Evolutionary conservation across 1,140 invertebrate species (phyloP).

Genomic region (Drosophila hydei): DNA sequence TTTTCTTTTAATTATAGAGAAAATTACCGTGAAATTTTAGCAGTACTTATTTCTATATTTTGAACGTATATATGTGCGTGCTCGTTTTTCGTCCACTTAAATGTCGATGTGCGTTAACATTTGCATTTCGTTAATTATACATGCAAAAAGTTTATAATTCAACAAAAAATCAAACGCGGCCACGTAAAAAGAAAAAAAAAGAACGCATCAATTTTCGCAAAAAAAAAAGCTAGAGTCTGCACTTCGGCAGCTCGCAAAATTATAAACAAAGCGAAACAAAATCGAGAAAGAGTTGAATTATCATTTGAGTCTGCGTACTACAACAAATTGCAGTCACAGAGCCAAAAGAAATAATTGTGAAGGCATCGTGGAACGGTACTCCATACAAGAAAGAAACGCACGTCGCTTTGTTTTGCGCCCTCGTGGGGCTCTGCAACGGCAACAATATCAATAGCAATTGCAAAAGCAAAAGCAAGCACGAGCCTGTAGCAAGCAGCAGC

Average conservation of each 20-base stretch:
- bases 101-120: slow-evolving; percentile 66
- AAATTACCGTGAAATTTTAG: slow-evolving; percentile 81
- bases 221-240: slow-evolving; percentile 3
- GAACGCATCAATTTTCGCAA: slow-evolving; percentile 12
- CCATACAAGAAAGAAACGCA: slow-evolving; percentile 21
- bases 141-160: slow-evolving; percentile 54
- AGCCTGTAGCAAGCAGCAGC: neutral
- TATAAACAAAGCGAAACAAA: slow-evolving; percentile 26
- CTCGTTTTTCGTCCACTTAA: slow-evolving; percentile 61
- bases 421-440: slow-evolving; percentile 16
- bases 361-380: slow-evolving; percentile 19
- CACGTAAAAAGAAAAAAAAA: slow-evolving; percentile 11
- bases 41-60: slow-evolving; percentile 72
- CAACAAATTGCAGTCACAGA: slow-evolving; percentile 32
- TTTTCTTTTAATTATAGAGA: slow-evolving; percentile 73
- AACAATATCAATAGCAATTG: slow-evolving; percentile 2
- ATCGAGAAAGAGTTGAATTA: slow-evolving; percentile 27
- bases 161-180: slow-evolving; percentile 26
- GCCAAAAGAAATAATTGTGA: slow-evolving; percentile 1
- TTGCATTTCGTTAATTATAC: slow-evolving; percentile 63
- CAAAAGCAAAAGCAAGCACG: slow-evolving; percentile 8
- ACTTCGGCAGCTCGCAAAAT: slow-evolving; percentile 3
- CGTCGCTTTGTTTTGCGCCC: slow-evolving; percentile 40
- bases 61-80: slow-evolving; percentile 67
- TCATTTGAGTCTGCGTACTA: slow-evolving; percentile 44